Evolutionary conservation across 1,140 invertebrate genomes (phyloP).

Genomic region (Pachypeltis micranthus): DNA sequence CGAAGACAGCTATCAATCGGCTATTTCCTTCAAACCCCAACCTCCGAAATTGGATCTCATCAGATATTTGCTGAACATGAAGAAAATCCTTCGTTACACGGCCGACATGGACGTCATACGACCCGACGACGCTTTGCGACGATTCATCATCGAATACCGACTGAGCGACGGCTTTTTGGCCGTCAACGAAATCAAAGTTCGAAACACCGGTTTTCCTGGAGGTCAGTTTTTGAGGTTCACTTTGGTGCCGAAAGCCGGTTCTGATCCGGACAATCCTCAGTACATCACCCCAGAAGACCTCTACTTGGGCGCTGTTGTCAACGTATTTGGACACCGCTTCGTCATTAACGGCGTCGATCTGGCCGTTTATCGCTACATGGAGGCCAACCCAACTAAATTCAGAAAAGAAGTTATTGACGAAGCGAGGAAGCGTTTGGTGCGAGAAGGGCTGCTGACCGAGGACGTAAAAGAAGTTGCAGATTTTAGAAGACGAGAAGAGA

Average conservation of each 20-base stretch:
- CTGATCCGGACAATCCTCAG: conserved; percentile 43
- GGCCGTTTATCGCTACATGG: conserved; percentile 55
- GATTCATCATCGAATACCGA: conserved; percentile 54
- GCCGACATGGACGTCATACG: conserved; percentile 51
- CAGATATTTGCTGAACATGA: conserved; percentile 47
- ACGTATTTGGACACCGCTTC: conserved; percentile 52
- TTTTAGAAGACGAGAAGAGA: conserved; percentile 13
- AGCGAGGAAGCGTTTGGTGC: conserved; percentile 46
- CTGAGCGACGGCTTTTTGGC: conserved; percentile 47
- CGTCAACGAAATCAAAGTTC: conserved; percentile 46
- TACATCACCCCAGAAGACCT: conserved; percentile 56
- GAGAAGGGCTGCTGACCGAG: conserved; percentile 36
- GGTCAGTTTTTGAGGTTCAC: conserved; percentile 57
- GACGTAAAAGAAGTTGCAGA: conserved; percentile 7
- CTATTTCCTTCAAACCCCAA: conserved; percentile 51
- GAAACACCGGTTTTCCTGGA: conserved; percentile 53
- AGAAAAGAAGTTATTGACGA: conserved; percentile 45
- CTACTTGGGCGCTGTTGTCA: conserved; percentile 49
- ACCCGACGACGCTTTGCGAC: conserved; percentile 50
- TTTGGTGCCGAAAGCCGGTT: conserved; percentile 51
- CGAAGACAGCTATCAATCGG: conserved; percentile 29
- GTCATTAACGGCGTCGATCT: conserved; percentile 52
- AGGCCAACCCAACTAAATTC: conserved; percentile 55
- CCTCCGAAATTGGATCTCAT: conserved; percentile 54
- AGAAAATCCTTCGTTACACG: conserved; percentile 49